phyloP scores from a whole-genome alignment of 2,113 vertebrate species.

The Toxotes jaculatrix region DNA sequence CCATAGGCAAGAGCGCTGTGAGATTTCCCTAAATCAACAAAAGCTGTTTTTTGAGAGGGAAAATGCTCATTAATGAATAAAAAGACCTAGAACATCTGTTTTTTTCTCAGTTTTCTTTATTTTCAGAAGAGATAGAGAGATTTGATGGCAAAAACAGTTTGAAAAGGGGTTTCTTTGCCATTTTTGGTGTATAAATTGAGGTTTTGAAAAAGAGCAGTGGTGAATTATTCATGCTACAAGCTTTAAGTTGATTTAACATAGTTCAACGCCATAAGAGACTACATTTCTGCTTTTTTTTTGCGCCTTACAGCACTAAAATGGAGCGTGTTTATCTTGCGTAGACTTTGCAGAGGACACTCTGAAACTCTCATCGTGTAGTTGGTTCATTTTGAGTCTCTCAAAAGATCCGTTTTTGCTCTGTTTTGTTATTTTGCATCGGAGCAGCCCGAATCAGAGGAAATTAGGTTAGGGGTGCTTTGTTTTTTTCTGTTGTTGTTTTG shows the following conservation, averaged over 20 bases:
- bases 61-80: constrained; percentile 77
- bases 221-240: constrained; percentile 82
- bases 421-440: constrained; percentile 74
- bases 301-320: constrained; percentile 3
- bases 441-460: constrained; percentile 77
- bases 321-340: constrained; percentile 47
- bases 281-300: constrained; percentile 25
- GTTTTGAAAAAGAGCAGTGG: constrained; percentile 48
- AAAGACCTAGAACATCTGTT: constrained; percentile 69
- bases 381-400: constrained; percentile 50
- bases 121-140: constrained; percentile 70
- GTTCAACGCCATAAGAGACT: constrained; percentile 56
- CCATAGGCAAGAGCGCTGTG: constrained; percentile 64
- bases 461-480: constrained; percentile 76
- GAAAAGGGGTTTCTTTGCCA: constrained; percentile 33
- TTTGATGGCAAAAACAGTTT: constrained; percentile 69
- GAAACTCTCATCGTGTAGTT: constrained; percentile 61
- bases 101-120: constrained; percentile 49
- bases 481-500: constrained; percentile 77
- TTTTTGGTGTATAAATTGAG: constrained; percentile 65
- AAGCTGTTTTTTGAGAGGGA: constrained; percentile 69
- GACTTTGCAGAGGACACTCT: constrained; percentile 39
- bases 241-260: constrained; percentile 75
- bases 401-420: constrained; percentile 65
- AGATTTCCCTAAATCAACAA: constrained; percentile 76